phyloP scores from a whole-genome alignment of 2,797 vertebrate genomes.

The Sebastes iracundus region DNA sequence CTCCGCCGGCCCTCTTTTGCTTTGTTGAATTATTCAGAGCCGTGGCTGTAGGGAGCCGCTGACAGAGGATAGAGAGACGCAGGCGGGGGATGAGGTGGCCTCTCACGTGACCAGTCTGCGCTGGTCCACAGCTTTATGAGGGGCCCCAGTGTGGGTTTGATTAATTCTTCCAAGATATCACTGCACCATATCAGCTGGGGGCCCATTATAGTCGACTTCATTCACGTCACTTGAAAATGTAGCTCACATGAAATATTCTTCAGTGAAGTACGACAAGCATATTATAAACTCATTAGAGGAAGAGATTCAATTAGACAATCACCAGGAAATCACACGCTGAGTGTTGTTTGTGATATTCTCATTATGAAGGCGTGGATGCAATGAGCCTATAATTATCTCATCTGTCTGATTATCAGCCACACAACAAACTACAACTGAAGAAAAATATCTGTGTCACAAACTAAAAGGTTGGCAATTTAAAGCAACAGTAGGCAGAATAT shows the following conservation, averaged over 20 bases:
- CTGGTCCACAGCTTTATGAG: background rate
- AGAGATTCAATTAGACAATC: background rate
- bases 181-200: background rate
- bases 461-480: background rate
- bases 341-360: background rate
- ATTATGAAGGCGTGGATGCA: background rate
- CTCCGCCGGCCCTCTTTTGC: constrained; percentile 34
- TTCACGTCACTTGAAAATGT: background rate
- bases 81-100: background rate
- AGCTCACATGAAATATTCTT: background rate
- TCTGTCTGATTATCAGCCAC: background rate
- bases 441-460: background rate
- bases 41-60: constrained; percentile 17
- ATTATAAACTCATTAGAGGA: background rate
- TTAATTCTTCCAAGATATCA: background rate
- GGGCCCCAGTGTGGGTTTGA: background rate
- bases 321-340: background rate
- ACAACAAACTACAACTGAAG: background rate
- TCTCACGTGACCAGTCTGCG: constrained; percentile 5
- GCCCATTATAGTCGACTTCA: background rate
- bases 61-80: constrained; percentile 31
- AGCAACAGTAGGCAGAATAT: too few relatives aligned
- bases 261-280: background rate
- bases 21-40: constrained; percentile 73
- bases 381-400: background rate